Conservation (phyloP, 2,113 vertebrate species). For the Lota lota region DNA sequence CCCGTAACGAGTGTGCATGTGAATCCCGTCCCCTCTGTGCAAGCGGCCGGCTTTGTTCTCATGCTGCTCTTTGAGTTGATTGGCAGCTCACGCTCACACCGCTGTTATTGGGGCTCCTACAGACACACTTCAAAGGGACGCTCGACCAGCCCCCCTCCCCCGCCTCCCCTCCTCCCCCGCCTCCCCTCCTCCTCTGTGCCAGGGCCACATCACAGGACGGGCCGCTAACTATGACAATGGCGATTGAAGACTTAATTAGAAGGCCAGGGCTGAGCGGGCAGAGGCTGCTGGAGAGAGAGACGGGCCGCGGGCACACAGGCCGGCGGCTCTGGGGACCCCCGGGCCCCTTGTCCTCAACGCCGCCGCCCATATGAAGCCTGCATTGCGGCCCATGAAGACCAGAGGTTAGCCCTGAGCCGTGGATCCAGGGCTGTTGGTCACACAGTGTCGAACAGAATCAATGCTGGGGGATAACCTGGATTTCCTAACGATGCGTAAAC, state of each 20-base stretch:
- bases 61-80: conserved; percentile 58
- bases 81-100: conserved; percentile 61
- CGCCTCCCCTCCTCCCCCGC: conserved; percentile 57
- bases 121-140: conserved; percentile 60
- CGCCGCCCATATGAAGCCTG: conserved; percentile 33
- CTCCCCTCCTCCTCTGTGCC: conserved; percentile 27
- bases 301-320: conserved; percentile 41
- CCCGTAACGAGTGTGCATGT: too few species aligned
- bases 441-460: too few species aligned
- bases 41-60: conserved; percentile 40
- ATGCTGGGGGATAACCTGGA: too few species aligned
- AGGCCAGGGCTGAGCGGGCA: conserved; percentile 59
- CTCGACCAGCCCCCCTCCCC: conserved; percentile 57
- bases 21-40: conserved; percentile 21
- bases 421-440: neutral
- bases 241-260: conserved; percentile 75
- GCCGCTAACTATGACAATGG: conserved; percentile 65
- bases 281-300: conserved; percentile 47
- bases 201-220: conserved; percentile 58
- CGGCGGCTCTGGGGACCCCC: conserved; percentile 32
- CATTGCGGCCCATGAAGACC: conserved; percentile 22
- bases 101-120: conserved; percentile 53
- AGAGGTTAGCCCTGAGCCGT: conserved; percentile 2
- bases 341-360: conserved; percentile 40
- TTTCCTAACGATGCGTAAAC: too few species aligned